Evolutionary conservation across 2,797 vertebrate genomes (phyloP).

Genomic region (Mus caroli): DNA sequence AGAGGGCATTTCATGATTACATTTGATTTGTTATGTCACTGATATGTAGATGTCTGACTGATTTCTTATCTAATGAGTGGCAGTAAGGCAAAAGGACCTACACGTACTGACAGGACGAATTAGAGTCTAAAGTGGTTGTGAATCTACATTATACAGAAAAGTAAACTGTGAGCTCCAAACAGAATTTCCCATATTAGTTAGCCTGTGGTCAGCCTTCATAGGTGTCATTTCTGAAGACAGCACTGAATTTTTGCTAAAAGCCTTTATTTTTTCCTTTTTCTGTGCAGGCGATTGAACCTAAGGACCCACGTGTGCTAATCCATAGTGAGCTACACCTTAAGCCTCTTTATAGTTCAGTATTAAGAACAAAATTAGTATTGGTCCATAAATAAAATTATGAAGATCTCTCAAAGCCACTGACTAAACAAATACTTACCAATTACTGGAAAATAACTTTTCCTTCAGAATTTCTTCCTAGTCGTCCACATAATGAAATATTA

Average conservation of each 20-base stretch:
- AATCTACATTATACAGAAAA: constrained; percentile 32
- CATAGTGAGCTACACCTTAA: not conserved
- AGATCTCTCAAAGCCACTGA: not conserved
- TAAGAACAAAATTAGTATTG: constrained; percentile 53
- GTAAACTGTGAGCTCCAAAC: not conserved
- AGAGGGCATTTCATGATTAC: constrained; percentile 52
- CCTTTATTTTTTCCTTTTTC: not conserved
- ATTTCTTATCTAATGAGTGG: constrained; percentile 41
- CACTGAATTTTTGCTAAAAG: constrained; percentile 48
- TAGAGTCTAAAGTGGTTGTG: not conserved
- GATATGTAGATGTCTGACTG: constrained; percentile 54
- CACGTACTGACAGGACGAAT: constrained; percentile 16
- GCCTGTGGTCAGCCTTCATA: constrained; percentile 1
- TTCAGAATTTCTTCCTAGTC: not conserved
- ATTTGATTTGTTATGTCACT: constrained; percentile 76
- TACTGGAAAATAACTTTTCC: constrained; percentile 54
- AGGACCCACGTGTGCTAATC: not conserved
- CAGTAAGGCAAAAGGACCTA: constrained; percentile 47
- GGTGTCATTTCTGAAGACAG: constrained; percentile 57
- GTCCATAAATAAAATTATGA: constrained; percentile 68
- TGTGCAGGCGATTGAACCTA: not conserved
- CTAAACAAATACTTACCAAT: constrained; percentile 38
- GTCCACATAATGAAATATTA: not conserved
- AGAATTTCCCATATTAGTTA: not conserved
- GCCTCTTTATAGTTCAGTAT: constrained; percentile 40